Base-by-base conservation (phyloP, 2,888 invertebrate genomes). In the Drosophila percnosoma region DNA sequence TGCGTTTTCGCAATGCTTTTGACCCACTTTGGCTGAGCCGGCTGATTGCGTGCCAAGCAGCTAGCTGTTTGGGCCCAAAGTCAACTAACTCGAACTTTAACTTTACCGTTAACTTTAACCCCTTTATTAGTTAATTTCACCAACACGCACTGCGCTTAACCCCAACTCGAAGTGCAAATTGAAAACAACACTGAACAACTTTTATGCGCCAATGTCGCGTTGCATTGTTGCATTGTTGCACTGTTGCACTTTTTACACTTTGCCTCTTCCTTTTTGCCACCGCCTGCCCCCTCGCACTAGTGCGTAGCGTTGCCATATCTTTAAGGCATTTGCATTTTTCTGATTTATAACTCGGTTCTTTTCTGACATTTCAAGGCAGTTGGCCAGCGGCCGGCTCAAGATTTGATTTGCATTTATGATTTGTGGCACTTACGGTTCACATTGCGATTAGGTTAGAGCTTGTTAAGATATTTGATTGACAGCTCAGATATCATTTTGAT, bases 141-240 rank as follows among this genome's bases (percentile, higher is more conserved):
- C 80, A 87, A 78, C 91, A 91, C 90, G 87, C 91, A 82, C 79
- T 62, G 74, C 83, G 70, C 82, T 73, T 73, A 83, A 76, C 82
- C 73, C 51, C 18, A 11, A 45, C 59, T 49, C 38, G 55, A 21
- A 36, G 40, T 64, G 83, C 70, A 76, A 89, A 84, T 84, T 89
- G 87, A 89, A 84, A 89, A 73, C 68, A 66, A 64, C 72, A 54
- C 57, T 70, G 58, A 73, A 88, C 79, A 78, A 69, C 85, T 90
- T 83, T 88, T 86, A 82, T 72, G 68, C 70, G 74, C 67, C 89
- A 90, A 80, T 88, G 84, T 88, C 90, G 71, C 87, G 76, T 48
- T 34, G 57, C 68, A 63, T 61, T 72, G 21, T 77, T 77, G 59
- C 67, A 62, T 55, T 71, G 18, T 75, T 80, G 62, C 89, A 73